phyloP scores from a whole-genome alignment of 2,888 invertebrate species.

The Rotaria magnacalcarata region DNA sequence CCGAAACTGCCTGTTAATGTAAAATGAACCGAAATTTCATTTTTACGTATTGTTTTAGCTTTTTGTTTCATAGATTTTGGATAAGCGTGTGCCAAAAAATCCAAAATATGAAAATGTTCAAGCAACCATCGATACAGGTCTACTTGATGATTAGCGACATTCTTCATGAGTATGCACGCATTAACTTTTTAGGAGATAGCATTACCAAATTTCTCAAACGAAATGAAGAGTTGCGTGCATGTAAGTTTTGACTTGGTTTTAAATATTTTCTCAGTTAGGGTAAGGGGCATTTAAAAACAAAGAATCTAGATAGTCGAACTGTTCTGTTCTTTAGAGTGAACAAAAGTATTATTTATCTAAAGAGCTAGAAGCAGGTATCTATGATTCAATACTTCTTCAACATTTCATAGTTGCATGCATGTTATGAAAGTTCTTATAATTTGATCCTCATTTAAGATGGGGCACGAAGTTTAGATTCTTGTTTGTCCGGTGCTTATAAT shows the following conservation, averaged over 20 bases:
- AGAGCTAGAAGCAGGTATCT: too few species aligned
- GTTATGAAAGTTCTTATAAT: too few species aligned
- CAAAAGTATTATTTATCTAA: too few species aligned
- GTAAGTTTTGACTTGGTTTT: slow-evolving; percentile 50
- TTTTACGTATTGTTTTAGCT: neutral
- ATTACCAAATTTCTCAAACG: slow-evolving; percentile 56
- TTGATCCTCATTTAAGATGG: too few species aligned
- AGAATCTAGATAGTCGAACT: too few species aligned
- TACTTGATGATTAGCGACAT: slow-evolving; percentile 37
- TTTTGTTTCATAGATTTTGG: slow-evolving; percentile 20
- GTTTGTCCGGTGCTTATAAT: too few species aligned
- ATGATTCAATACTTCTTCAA: too few species aligned
- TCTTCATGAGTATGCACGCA: neutral
- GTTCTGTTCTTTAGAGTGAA: too few species aligned
- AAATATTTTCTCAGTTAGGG: too few species aligned
- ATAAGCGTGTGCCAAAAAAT: slow-evolving; percentile 49
- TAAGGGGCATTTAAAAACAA: too few species aligned
- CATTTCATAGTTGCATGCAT: too few species aligned
- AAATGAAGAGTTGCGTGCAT: slow-evolving; percentile 56
- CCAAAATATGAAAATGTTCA: slow-evolving; percentile 58
- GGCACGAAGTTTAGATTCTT: too few species aligned
- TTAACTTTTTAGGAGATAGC: slow-evolving; percentile 53
- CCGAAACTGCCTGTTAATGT: neutral
- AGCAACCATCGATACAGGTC: slow-evolving; percentile 58
- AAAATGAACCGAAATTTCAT: neutral